A percentile compares a stretch with the other conserved stretches of the same genome.
Conservation (phyloP, 2,113 vertebrate species). For the Triplophysa rosa region DNA sequence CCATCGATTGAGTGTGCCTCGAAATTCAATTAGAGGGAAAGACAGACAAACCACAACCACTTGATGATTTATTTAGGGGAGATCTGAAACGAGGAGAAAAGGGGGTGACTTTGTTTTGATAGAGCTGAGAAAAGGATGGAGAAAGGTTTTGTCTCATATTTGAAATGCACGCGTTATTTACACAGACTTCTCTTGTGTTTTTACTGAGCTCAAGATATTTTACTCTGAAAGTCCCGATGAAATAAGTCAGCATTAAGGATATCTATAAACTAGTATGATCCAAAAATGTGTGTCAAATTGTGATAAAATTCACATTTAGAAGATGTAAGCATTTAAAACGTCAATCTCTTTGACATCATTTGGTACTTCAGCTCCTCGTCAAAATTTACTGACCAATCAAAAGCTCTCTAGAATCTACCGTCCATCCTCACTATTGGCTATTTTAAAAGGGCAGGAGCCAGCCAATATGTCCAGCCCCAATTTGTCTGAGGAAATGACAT, state of each 20-base stretch:
- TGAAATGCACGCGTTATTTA: conserved; percentile 1
- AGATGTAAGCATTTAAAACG: too few relatives aligned
- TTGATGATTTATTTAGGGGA: conserved; percentile 54
- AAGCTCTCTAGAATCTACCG: too few relatives aligned
- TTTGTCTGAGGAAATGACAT: too few relatives aligned
- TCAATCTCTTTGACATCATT: background rate
- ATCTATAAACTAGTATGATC: too few relatives aligned
- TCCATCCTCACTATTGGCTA: too few relatives aligned
- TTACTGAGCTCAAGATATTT: background rate
- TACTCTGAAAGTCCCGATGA: background rate
- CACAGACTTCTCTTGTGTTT: background rate
- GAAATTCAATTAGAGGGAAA: conserved; percentile 49
- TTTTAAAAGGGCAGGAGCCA: too few relatives aligned
- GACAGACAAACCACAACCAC: conserved; percentile 49
- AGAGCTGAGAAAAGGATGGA: background rate
- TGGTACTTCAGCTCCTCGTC: too few relatives aligned
- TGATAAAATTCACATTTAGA: too few relatives aligned
- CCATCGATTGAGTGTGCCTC: conserved; percentile 35
- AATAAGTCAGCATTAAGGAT: too few relatives aligned
- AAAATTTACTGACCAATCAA: too few relatives aligned
- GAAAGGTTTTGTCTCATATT: conserved; percentile 3
- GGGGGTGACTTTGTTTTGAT: conserved; percentile 43
- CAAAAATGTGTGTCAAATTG: too few relatives aligned
- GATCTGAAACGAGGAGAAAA: conserved; percentile 36
- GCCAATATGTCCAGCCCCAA: too few relatives aligned